Percentiles rank a stretch among this genome's conserved stretches.
These are phyloP conservation scores for Peromyscus attwateri DNA, from an alignment of 2,797 vertebrate genomes.

Conservation along the genomic window DNA sequence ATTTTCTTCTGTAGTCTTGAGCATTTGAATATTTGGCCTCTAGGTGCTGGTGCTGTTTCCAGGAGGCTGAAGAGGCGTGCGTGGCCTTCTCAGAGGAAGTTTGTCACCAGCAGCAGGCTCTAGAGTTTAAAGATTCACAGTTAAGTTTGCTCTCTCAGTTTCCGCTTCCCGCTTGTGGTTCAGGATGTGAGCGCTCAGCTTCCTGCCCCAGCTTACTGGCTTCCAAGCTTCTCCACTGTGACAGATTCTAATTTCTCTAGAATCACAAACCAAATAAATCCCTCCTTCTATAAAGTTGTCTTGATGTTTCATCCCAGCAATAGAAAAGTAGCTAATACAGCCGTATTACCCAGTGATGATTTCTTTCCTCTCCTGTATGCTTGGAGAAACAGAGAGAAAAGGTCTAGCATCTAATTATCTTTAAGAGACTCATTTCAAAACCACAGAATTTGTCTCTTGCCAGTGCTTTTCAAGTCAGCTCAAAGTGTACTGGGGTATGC, in stretches of 20 bases:
- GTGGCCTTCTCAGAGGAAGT: neutral
- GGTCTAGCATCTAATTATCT: conserved; percentile 34
- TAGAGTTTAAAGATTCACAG: neutral
- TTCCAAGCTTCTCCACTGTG: neutral
- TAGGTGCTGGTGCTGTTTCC: neutral
- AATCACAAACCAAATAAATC: neutral
- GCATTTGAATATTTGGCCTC: neutral
- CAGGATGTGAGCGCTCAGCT: neutral
- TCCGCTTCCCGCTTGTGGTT: neutral
- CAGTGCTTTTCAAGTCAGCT: conserved; percentile 57
- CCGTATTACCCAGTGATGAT: neutral
- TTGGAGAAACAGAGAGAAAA: conserved; percentile 58
- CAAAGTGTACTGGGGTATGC: neutral
- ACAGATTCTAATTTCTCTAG: neutral
- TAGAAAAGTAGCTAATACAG: neutral
- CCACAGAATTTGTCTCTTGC: conserved; percentile 31
- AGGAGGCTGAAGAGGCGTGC: neutral
- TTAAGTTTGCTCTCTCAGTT: neutral
- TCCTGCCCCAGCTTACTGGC: neutral
- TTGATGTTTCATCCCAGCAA: neutral
- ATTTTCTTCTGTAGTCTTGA: neutral
- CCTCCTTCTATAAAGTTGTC: neutral
- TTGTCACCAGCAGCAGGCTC: neutral
- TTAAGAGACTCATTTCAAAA: conserved; percentile 60
- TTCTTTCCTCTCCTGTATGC: neutral